Evolutionary conservation across 2,797 vertebrate genomes (phyloP).

Genomic region (Menidia menidia): DNA sequence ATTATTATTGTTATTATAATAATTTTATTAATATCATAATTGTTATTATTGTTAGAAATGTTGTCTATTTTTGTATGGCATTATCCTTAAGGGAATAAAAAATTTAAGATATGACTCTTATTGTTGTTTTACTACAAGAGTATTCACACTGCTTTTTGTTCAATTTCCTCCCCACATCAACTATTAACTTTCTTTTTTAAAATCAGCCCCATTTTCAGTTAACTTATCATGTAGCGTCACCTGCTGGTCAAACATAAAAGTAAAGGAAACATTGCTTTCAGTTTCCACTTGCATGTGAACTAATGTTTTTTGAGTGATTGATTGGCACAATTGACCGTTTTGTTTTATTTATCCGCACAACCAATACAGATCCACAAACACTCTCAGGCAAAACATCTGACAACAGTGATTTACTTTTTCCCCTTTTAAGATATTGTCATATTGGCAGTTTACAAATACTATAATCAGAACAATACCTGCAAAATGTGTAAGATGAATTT

Average conservation of each 20-base stretch:
- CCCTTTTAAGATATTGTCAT: constrained; percentile 14
- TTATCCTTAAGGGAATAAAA: constrained; percentile 89
- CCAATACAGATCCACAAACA: constrained; percentile 30
- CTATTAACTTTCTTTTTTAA: neutral
- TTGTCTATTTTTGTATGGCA: constrained; percentile 90
- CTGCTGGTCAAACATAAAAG: constrained; percentile 42
- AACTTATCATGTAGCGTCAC: constrained; percentile 46
- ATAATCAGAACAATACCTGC: constrained; percentile 35
- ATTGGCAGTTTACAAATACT: constrained; percentile 26
- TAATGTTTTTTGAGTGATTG: neutral
- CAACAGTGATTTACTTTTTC: neutral
- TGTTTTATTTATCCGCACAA: constrained; percentile 44
- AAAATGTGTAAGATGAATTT: constrained; percentile 30
- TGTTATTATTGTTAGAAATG: constrained; percentile 72
- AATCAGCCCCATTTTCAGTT: neutral
- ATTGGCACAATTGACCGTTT: neutral
- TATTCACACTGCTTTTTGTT: neutral
- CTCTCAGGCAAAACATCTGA: constrained; percentile 10
- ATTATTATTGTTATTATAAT: constrained; percentile 47
- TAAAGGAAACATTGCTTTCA: neutral
- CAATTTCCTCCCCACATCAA: neutral
- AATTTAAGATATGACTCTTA: constrained; percentile 53
- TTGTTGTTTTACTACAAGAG: neutral
- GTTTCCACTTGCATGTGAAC: constrained; percentile 12
- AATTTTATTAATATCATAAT: constrained; percentile 68